Evolutionary conservation across 2,113 vertebrate genomes (phyloP).

Genomic region (Kryptolebias marmoratus): DNA sequence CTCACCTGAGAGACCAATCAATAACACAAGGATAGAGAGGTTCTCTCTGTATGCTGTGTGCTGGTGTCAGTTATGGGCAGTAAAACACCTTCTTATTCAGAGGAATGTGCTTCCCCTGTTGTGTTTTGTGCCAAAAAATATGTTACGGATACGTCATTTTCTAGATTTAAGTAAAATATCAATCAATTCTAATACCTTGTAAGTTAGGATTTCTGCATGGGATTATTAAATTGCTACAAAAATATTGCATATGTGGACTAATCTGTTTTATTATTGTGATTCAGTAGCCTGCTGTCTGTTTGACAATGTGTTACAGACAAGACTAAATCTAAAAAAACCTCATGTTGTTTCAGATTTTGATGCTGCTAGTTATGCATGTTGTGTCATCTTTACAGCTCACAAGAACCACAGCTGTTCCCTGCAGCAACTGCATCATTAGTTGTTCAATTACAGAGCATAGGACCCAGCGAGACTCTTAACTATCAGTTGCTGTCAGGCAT

Average conservation of each 20-base stretch:
- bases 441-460: constrained; percentile 46
- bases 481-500: constrained; percentile 54
- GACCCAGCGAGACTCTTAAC: constrained; percentile 51
- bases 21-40: constrained; percentile 61
- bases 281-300: background rate
- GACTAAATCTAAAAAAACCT: background rate
- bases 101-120: constrained; percentile 38
- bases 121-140: constrained; percentile 13
- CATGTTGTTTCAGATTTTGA: constrained; percentile 3
- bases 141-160: background rate
- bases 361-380: constrained; percentile 16
- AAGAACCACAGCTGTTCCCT: constrained; percentile 42
- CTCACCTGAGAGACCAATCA: constrained; percentile 79
- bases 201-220: background rate
- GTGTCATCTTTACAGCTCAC: constrained; percentile 30
- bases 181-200: background rate
- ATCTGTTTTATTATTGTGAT: background rate
- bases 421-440: constrained; percentile 57
- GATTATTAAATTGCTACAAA: constrained; percentile 2
- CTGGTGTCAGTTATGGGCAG: constrained; percentile 55
- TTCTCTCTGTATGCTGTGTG: constrained; percentile 39
- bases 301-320: background rate
- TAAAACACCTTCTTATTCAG: constrained; percentile 50
- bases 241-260: background rate
- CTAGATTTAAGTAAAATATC: background rate